phyloP scores from a whole-genome alignment of 2,113 vertebrate genomes.

The Nestor notabilis region DNA sequence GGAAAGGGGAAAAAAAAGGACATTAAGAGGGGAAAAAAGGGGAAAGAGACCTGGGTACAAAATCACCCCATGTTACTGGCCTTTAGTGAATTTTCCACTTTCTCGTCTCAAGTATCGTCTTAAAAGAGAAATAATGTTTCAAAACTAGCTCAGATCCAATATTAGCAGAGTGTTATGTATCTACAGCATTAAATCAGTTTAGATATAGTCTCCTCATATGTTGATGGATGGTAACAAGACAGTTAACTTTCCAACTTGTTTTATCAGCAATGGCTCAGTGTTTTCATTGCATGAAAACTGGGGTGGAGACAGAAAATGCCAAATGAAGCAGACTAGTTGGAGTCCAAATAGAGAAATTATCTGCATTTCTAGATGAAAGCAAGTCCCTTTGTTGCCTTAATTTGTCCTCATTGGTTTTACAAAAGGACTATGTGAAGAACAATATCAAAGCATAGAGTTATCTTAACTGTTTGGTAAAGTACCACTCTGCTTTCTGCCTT shows the following conservation, averaged over 20 bases:
- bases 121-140: not conserved
- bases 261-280: not conserved
- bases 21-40: not conserved
- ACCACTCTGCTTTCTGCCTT: not conserved
- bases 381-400: not conserved
- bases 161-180: not conserved
- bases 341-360: not conserved
- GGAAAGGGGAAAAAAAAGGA: not conserved
- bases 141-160: not conserved
- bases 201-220: not conserved
- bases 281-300: not conserved
- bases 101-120: not conserved
- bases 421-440: not conserved
- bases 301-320: not conserved
- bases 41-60: not conserved
- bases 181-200: rapidly evolving
- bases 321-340: not conserved
- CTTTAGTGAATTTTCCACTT: not conserved
- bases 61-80: not conserved
- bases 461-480: not conserved
- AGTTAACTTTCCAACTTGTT: not conserved
- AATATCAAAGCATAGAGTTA: not conserved
- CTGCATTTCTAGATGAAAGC: not conserved
- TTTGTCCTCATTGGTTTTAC: not conserved
- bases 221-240: not conserved